Base-by-base conservation (phyloP, 2,888 invertebrate genomes). In the Phania funesta region DNA sequence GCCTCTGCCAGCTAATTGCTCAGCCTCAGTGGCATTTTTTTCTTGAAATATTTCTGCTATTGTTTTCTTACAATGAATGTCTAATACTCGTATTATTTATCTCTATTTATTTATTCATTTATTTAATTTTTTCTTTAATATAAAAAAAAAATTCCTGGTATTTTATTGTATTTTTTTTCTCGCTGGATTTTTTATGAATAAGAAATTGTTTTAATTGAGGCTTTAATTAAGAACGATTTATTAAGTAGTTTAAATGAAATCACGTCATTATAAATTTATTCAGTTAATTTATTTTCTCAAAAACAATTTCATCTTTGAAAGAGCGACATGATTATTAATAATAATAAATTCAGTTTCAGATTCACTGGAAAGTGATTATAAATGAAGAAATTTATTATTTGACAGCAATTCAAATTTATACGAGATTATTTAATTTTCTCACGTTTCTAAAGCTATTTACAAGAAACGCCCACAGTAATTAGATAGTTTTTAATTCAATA, bases 171-270 rank as follows among this genome's bases (percentile, higher is more conserved):
- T 35, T 22, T 18, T 32, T 41, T 52, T 56, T 41, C 29, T 16
- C 3, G 54, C 3, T 26, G 26, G 4, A 41, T 56, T 64, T 64
- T 32, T 8, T n/a, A 46, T 48, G 44, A 82, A 81, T 81, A 77
- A 44, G 62, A 73, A 77, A 48, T 74, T 77, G 76, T 71, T 70
- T 82, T 78, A 82, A 82, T 82, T 82, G 74, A 82, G 62, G 68
- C 74, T 74, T 82, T 82, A 82, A 82, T 78, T 74, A 82, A 77
- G 52, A 82, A 58, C 82, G 74, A 74, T 78, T 78, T 78, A 82
- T 74, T 64, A 48, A 77, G 64, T 78, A 74, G 64, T 74, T 82
- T 68, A 82, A 74, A 82, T 82, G 68, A 82, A 82, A 82, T 78
- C 82, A 78, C 82, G 74, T 74, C 77, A 78, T 77, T 76, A 81